A percentile compares a stretch with the other conserved stretches of the same genome.
These are phyloP conservation scores for Ciconia boyciana DNA, from an alignment of 2,113 vertebrate species.

Conservation along the genomic window DNA sequence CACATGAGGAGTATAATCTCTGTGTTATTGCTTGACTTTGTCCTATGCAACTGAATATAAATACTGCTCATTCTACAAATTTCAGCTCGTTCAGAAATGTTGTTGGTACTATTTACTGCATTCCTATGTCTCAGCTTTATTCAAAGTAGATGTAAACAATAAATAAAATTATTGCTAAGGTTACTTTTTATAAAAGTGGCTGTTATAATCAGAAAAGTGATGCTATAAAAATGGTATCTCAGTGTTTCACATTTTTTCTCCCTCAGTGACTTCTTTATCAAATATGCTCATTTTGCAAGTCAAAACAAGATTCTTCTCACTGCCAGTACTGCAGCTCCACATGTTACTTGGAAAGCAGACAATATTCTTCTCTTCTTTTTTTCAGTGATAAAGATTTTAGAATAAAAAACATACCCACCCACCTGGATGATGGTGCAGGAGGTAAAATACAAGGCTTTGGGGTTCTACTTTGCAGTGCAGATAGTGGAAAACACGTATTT, in stretches of 20 bases:
- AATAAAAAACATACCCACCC: neutral
- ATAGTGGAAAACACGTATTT: neutral
- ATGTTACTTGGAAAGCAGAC: slow-evolving; percentile 2
- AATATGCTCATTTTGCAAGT: slow-evolving; percentile 40
- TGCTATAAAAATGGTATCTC: slow-evolving; percentile 25
- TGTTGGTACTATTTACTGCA: neutral
- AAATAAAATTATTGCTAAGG: slow-evolving; percentile 22
- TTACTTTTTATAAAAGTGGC: neutral
- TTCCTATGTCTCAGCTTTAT: slow-evolving; percentile 4
- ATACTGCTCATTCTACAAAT: neutral
- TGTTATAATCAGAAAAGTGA: slow-evolving; percentile 23
- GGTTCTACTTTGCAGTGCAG: neutral
- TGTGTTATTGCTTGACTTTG: neutral
- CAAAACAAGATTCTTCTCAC: slow-evolving; percentile 27
- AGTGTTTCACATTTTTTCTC: slow-evolving; percentile 37
- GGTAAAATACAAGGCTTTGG: neutral
- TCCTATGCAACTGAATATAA: neutral
- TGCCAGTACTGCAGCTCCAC: neutral
- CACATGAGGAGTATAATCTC: neutral
- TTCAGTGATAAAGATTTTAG: neutral
- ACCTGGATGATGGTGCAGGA: neutral
- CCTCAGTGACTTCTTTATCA: slow-evolving; percentile 36
- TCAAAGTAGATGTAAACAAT: neutral
- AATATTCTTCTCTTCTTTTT: neutral
- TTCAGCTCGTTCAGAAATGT: neutral